These are phyloP conservation scores for Rhyacophila evoluta DNA, from an alignment of 2,888 invertebrate genomes.

Conservation along the genomic window DNA sequence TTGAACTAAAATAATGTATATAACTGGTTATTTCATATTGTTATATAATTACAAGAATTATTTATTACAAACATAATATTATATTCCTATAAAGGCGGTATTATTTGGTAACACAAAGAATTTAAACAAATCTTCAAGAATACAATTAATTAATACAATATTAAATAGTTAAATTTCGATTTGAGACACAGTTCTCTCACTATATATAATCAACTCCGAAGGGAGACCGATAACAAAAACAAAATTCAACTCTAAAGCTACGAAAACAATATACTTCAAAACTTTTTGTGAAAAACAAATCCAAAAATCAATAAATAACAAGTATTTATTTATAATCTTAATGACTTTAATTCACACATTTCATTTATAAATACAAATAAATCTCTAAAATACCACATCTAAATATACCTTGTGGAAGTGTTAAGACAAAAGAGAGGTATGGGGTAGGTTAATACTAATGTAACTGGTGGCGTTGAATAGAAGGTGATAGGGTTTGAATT, in stretches of 20 bases:
- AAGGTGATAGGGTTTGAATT: constrained; percentile 54
- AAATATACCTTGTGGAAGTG: not conserved
- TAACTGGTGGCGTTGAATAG: not conserved
- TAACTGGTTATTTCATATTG: constrained; percentile 34
- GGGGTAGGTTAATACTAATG: constrained; percentile 2
- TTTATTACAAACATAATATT: constrained; percentile 36
- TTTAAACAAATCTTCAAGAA: constrained; percentile 49
- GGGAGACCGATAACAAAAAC: constrained; percentile 21
- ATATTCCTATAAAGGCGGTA: constrained; percentile 51
- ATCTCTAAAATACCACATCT: not conserved
- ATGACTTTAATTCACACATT: constrained; percentile 17
- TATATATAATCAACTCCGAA: not conserved
- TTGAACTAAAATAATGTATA: constrained; percentile 34
- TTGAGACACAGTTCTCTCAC: constrained; percentile 8
- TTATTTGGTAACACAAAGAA: constrained; percentile 55
- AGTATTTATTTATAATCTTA: constrained; percentile 20
- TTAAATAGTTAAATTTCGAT: constrained; percentile 4
- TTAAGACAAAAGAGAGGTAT: not conserved
- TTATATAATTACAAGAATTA: constrained; percentile 31
- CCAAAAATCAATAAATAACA: constrained; percentile 6
- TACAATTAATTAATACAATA: constrained; percentile 8
- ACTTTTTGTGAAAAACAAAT: not conserved
- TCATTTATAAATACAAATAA: not conserved
- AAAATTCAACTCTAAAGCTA: constrained; percentile 24
- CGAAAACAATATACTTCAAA: not conserved